Base-by-base conservation (phyloP, 2,113 vertebrate species). In the Nothocercus julius region DNA sequence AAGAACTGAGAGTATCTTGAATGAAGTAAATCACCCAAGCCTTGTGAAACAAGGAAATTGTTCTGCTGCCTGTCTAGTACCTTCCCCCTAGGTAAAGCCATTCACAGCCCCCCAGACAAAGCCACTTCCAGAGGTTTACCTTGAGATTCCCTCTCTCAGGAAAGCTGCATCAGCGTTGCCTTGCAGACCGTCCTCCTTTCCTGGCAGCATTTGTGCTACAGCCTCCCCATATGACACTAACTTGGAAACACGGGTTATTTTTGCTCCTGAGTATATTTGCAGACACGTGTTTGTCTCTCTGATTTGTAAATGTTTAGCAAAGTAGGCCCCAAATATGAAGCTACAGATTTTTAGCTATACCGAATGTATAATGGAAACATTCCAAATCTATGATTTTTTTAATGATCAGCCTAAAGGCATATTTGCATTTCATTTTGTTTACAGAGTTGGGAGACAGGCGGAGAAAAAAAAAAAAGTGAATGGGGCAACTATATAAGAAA, bases 351-450 rank as follows among this genome's bases (percentile, higher is more conserved):
- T 93, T 75, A 95, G 84, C 68, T 81, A 56, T 25, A 67, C 36
- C 28, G 17, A 21, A 63, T 82, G 63, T 36, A 80, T 66, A 89
- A 85, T 34, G 24, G 93, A 91, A 93, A 61, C 21, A 80, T 77
- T 83, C 27, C 6, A 81, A 92, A 86, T 56, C 32, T 1, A 1
- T 88, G 27, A 51, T 81, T 83, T 91, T 77, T 77, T 13, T 1
- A 61, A 87, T 32, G 0, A 82, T 89, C 59, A 30, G 21, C 17
- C 87, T 80, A 82, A 6, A 18, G 59, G 32, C 38, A 63, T 74
- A 87, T 61, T 92, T 91, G 40, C 59, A 77, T 82, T 89, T 89
- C 22, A 84, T 92, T 93, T 74, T 83, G 5, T 78, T 91, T 88
- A 64, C 30, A 69, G 61, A 78, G 18, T 10, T 59, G 8, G 19